phyloP scores from a whole-genome alignment of 2,888 invertebrate species.

The Frankliniella fusca region DNA sequence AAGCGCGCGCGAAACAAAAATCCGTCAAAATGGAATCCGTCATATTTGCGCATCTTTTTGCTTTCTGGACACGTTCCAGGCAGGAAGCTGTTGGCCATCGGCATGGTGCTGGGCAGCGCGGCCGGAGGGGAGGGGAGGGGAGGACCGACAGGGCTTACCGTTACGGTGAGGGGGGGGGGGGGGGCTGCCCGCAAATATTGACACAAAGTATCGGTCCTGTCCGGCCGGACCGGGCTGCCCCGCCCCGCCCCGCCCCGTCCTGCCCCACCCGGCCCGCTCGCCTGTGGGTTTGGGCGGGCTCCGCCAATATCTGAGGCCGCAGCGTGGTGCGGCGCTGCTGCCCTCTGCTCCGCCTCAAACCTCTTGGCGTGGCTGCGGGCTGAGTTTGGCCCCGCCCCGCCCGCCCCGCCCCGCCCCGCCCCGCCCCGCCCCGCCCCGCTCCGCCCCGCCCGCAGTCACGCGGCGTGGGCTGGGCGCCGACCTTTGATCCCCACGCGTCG shows the following conservation, averaged over 20 bases:
- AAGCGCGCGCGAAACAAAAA: too few species aligned
- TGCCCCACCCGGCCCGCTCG: background rate
- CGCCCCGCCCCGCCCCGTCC: background rate
- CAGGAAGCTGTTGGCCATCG: background rate
- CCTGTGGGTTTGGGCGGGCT: background rate
- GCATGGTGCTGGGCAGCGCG: background rate
- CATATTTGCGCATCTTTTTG: too few species aligned
- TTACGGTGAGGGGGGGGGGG: too few species aligned
- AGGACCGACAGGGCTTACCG: too few species aligned
- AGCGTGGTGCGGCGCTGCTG: background rate
- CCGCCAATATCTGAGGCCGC: too few species aligned
- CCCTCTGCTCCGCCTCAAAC: background rate
- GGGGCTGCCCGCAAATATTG: constrained; percentile 3
- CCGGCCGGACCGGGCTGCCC: background rate
- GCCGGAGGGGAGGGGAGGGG: background rate
- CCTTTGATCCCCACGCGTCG: background rate
- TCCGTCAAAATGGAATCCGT: too few species aligned
- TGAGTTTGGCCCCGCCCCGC: background rate
- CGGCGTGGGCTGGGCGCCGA: background rate
- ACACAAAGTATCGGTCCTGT: constrained; percentile 16
- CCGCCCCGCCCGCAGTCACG: background rate
- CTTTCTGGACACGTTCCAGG: too few species aligned
- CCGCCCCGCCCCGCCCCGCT: too few species aligned
- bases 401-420: too few species aligned
- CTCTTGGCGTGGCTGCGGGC: background rate